Base-by-base conservation (phyloP, 2,113 vertebrate species). In the Cephalopterus ornatus region DNA sequence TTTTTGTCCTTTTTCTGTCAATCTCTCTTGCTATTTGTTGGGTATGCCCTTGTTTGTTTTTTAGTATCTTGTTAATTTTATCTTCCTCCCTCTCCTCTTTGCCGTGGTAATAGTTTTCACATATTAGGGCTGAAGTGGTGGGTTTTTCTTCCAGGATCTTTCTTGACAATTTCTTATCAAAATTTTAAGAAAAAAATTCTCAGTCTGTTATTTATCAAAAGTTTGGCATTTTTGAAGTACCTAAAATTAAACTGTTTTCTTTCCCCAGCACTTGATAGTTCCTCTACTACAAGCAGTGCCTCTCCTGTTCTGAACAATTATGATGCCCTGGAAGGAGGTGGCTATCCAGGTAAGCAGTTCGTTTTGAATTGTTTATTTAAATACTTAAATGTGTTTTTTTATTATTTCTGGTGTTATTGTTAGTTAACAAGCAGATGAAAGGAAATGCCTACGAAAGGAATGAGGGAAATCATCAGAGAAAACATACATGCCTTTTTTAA, bases 231-330 rank as follows among this genome's bases (percentile, higher is more conserved):
- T 89, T 63, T 75, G 35, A 84, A 53, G 62, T 16, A 93, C 14
- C 73, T 55, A 14, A 70, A n/a, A 27, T 73, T 82, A 63, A 72
- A 53, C 20, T 74, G 18, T 72, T 85, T 88, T 87, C 44, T 22
- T 96, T 19, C 73, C 28, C 15, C 89, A 99, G 99, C 99, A 50
- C 98, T 98, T 49, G 99, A 99, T 95, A 99, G 98, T n/a, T 99
- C 99, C 13, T 99, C 99, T 65, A 99, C 99, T 75, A 99, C 98
- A 11, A 99, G 98, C 97, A 99, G 99, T 58, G 99, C 99, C 23
- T 99, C 99, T 71, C 99, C 99, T 16, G 97, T 99, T 95, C 98
- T 98, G 91, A 99, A 99, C 98, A 99, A 98, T 95, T 99, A 99
- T 1, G 99, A 99, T 76, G 98, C 98, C 52, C 96, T 99, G 32